These are phyloP conservation scores for Bunonema sp. DNA, from an alignment of 2,888 invertebrate genomes.

Conservation along the genomic window DNA sequence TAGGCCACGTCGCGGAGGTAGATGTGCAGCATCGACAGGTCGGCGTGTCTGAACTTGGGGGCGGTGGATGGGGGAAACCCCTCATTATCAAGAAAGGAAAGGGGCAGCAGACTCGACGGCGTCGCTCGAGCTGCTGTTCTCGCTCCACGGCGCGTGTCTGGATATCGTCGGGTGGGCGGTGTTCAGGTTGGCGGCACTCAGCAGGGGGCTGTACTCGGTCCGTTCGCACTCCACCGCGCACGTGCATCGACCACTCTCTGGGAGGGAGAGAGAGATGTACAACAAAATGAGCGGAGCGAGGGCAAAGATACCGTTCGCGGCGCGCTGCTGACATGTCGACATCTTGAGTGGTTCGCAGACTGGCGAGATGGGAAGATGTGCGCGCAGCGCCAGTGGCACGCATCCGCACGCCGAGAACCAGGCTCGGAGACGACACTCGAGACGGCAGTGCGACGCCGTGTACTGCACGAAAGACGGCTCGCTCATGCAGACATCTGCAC, in stretches of 20 bases:
- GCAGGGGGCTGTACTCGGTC: slow-evolving; percentile 8
- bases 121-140: no score
- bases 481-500: not conserved
- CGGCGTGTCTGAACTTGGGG: no score
- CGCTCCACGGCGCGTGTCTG: no score
- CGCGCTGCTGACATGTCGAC: slow-evolving; percentile 4
- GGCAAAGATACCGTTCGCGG: no score
- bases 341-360: slow-evolving; percentile 9
- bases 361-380: not conserved
- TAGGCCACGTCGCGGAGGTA: slow-evolving; percentile 18
- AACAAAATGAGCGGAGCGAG: no score
- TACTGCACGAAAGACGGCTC: slow-evolving; percentile 9
- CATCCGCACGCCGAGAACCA: slow-evolving; percentile 13
- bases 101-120: no score
- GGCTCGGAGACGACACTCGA: slow-evolving; percentile 9
- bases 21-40: slow-evolving; percentile 10
- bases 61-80: no score
- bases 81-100: no score
- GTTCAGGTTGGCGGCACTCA: slow-evolving; percentile 1
- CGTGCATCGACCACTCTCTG: no score
- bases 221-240: slow-evolving; percentile 18
- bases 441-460: slow-evolving; percentile 17
- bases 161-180: no score
- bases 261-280: no score
- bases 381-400: slow-evolving; percentile 7